Evolutionary conservation across 2,797 vertebrate genomes (phyloP), one percentile per base, ranked within the genome.

Genomic region (Gallirallus australis): DNA sequence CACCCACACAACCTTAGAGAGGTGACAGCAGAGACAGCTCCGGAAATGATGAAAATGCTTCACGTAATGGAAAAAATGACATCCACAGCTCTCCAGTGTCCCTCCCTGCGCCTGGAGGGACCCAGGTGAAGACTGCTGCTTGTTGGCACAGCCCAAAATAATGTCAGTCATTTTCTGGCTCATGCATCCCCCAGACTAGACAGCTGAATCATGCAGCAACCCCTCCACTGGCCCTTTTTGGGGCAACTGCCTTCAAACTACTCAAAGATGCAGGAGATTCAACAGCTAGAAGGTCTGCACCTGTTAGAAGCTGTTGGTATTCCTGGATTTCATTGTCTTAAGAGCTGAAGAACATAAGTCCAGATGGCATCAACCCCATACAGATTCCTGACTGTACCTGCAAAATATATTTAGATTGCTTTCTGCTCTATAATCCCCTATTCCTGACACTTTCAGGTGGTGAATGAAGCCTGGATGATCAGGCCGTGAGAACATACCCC

Each of bases 141-240:
- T 66, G 24, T 33, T 71, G 63, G 59, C 87, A 91, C 56, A 70
- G 80, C 15, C 10, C 53, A 30, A 45, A 30, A 33, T 1, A 4
- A 57, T 5, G 61, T 28, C 72, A 30, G 72, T 3, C 2, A 18
- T 37, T 30, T 18, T 11, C 7, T 16, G n/a, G 18, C 27, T 35
- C 1, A 0, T 5, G 7, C 6, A 40, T 1, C 56, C 13, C 42
- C 56, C 77, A 68, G 35, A n/a, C 6, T 20, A 11, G 30, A 57
- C 24, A 15, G 19, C 23, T 50, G 69, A 31, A 48, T 33, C 18
- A 15, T 61, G 47, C 60, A 48, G 77, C 53, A 84, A 54, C 25
- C 24, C 27, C 63, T 40, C 30, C 45, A 4, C 61, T 12, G 42
- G 31, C 18, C 19, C 37, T 70, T 73, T 14, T 14, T 10, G 6